These are phyloP conservation scores for Pseudochirops corinnae DNA, from an alignment of 2,797 vertebrate species.

Conservation along the genomic window DNA sequence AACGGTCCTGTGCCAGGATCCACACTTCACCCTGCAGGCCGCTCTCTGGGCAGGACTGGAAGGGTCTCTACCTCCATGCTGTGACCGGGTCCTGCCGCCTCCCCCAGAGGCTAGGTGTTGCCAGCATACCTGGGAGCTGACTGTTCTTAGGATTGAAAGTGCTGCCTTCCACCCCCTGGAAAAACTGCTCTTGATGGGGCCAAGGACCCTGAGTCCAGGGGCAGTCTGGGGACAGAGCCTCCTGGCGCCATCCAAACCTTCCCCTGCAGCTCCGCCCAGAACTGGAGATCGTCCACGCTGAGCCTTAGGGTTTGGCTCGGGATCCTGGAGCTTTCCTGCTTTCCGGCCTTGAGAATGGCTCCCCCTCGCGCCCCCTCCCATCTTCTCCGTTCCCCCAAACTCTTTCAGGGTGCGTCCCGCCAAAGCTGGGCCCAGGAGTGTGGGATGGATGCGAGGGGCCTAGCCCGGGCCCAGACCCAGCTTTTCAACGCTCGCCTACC, in stretches of 20 bases:
- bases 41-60: background rate
- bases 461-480: background rate
- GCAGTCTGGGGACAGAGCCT: conserved; percentile 45
- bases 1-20: background rate
- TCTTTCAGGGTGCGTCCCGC: conserved; percentile 48
- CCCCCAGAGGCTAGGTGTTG: background rate
- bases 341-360: conserved; percentile 73
- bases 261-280: conserved; percentile 66
- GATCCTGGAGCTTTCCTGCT: conserved; percentile 74
- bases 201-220: conserved; percentile 19
- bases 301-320: conserved; percentile 68
- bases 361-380: conserved; percentile 45
- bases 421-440: conserved; percentile 7
- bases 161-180: background rate
- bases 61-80: background rate
- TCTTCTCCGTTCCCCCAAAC: conserved; percentile 8
- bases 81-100: background rate
- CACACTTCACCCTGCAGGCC: background rate
- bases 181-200: background rate
- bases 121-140: background rate
- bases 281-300: conserved; percentile 72
- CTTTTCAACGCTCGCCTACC: background rate
- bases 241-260: conserved; percentile 36
- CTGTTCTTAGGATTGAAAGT: background rate
- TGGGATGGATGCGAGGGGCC: conserved; percentile 2